phyloP scores from a whole-genome alignment of 92 coral and sea anemone genomes.

The Pocillopora grandis region DNA sequence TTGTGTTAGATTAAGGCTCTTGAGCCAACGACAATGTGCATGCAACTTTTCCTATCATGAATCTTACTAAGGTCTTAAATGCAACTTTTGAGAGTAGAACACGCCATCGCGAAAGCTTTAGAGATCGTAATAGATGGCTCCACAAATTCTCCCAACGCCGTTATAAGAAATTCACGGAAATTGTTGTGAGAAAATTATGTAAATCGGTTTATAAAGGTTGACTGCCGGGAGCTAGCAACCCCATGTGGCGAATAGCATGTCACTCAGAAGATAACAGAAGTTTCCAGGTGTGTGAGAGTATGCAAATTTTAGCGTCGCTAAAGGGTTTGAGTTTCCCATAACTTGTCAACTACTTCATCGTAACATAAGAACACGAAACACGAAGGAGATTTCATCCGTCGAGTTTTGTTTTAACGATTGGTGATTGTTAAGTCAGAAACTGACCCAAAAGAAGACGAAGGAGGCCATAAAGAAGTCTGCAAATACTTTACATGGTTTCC shows the following conservation, averaged over 20 bases:
- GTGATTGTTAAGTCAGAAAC: not conserved
- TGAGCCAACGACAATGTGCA: not conserved
- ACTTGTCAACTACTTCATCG: not conserved
- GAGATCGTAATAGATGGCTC: not conserved
- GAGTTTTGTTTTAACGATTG: not conserved
- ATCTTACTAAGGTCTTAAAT: not conserved
- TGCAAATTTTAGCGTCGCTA: conserved; percentile 18
- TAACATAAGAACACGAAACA: no score
- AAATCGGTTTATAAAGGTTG: not conserved
- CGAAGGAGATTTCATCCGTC: not conserved
- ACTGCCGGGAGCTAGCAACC: no score
- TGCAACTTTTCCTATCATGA: not conserved
- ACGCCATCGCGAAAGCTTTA: not conserved
- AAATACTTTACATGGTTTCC: not conserved
- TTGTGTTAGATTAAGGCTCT: not conserved
- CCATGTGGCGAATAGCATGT: not conserved
- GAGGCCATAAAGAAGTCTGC: not conserved
- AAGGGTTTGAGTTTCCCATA: not conserved
- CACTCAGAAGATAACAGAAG: not conserved
- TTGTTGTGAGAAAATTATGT: not conserved
- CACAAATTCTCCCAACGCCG: not conserved
- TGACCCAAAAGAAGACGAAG: not conserved
- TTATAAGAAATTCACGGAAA: not conserved
- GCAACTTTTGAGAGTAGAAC: not conserved
- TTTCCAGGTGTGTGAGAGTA: conserved; percentile 7